These are phyloP conservation scores for Mastomys natalensis DNA, from an alignment of 2,113 vertebrate genomes.

Conservation along the genomic window DNA sequence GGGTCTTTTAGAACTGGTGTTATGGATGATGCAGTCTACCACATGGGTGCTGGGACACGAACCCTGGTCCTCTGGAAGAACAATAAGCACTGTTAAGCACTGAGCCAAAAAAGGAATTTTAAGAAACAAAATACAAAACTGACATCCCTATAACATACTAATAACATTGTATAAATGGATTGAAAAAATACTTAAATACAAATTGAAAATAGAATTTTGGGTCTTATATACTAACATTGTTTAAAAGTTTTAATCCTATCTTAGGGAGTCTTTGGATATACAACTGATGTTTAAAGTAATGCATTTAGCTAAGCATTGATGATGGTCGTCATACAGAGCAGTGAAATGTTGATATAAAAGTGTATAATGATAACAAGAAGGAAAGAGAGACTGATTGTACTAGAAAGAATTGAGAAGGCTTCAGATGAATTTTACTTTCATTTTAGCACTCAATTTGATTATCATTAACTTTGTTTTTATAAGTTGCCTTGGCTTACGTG, in stretches of 20 bases:
- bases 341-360: neutral
- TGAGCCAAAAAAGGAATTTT: neutral
- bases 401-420: neutral
- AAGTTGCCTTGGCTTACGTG: neutral
- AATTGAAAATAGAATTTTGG: neutral
- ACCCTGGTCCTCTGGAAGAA: neutral
- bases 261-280: neutral
- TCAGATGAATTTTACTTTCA: neutral
- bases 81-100: neutral
- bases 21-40: neutral
- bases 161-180: neutral
- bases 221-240: neutral
- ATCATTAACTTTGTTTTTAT: neutral
- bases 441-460: neutral
- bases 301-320: neutral
- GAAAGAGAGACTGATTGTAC: neutral
- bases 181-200: neutral
- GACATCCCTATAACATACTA: neutral
- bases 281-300: neutral
- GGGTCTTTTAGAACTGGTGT: neutral
- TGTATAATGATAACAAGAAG: neutral
- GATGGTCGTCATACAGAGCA: neutral
- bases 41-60: neutral
- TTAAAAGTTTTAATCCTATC: neutral
- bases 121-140: neutral